These are phyloP conservation scores for Xiphophorus couchianus DNA, from an alignment of 2,113 vertebrate species.

Conservation along the genomic window DNA sequence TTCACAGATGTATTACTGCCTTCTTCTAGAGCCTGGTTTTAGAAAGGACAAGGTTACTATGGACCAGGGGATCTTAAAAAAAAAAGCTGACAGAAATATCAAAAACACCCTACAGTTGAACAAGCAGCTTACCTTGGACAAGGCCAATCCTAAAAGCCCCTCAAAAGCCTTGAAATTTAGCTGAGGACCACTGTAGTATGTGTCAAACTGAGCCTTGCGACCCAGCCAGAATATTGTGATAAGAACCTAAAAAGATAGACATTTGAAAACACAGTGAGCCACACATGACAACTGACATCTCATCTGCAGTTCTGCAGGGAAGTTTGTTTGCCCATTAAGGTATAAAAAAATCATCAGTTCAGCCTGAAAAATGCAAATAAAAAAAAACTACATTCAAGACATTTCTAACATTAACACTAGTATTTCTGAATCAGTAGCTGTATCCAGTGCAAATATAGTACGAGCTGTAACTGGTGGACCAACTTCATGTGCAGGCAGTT, in stretches of 20 bases:
- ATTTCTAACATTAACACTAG: too few relatives aligned
- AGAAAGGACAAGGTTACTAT: conserved; percentile 5
- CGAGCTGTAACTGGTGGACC: too few relatives aligned
- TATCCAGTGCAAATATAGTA: too few relatives aligned
- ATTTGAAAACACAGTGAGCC: background rate
- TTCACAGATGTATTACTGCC: conserved; percentile 78
- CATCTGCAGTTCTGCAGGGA: too few relatives aligned
- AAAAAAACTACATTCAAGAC: too few relatives aligned
- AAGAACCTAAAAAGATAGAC: conserved; percentile 85
- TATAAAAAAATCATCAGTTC: too few relatives aligned
- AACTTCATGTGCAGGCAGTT: too few relatives aligned
- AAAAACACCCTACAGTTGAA: conserved; percentile 1
- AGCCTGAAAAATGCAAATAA: too few relatives aligned
- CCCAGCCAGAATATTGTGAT: conserved; percentile 98
- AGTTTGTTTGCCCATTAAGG: too few relatives aligned
- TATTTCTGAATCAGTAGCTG: too few relatives aligned
- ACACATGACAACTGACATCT: background rate
- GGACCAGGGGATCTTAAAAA: background rate
- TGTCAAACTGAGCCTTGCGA: conserved; percentile 87
- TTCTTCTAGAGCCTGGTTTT: conserved; percentile 73
- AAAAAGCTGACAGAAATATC: background rate
- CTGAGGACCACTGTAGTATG: conserved; percentile 87
- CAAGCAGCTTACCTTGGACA: conserved; percentile 60
- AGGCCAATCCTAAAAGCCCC: conserved; percentile 83
- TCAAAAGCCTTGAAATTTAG: conserved; percentile 95